Base-by-base conservation (phyloP, 2,797 vertebrate genomes). In the Champsocephalus esox region DNA sequence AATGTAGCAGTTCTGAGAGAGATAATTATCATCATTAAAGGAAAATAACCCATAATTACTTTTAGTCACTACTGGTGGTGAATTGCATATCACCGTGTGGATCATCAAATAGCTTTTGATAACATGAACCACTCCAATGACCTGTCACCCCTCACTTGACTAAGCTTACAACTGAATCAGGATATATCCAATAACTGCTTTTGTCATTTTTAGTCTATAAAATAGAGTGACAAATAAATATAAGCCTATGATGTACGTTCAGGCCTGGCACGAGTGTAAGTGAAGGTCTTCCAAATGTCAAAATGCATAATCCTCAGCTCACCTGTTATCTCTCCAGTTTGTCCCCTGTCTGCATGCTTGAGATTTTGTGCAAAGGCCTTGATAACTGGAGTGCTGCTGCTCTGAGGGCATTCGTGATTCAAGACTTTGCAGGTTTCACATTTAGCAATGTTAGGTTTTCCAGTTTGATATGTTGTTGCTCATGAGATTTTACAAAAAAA, bases 361-460 rank as follows among this genome's bases (percentile, higher is more conserved):
- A 5, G 14, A 41, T 50, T 75, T 60, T n/a, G 0, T 5, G 0
- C 0, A 17, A 32, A 59, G 62, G 9, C 38, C 55, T 73, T 44
- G 49, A 32, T 54, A 59, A 13, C 61, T 44, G 8, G 9, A 67
- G 62, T 55, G 44, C 54, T 46, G 52, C 14, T 68, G 62, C 60
- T 72, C 9, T 2, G n/a, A 46, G 46, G 46, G 61, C 38, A 41
- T 61, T 50, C 50, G 46, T 49, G 44, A 41, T 61, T 50, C 55
- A 50, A 54, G 44, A 56, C 28, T 77, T 70, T 28, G 13, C 52
- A 57, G 67, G 34, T 72, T 72, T 59, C 32, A 66, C 51, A 54
- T 59, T 56, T 67, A 32, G 28, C 32, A 49, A 46, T 61, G 24
- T 12, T 57, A 17, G 41, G 10, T n/a, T 50, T 67, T 65, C 4